These are phyloP conservation scores for Pogonocherus hispidulus DNA, from an alignment of 2,888 invertebrate species.

Conservation along the genomic window DNA sequence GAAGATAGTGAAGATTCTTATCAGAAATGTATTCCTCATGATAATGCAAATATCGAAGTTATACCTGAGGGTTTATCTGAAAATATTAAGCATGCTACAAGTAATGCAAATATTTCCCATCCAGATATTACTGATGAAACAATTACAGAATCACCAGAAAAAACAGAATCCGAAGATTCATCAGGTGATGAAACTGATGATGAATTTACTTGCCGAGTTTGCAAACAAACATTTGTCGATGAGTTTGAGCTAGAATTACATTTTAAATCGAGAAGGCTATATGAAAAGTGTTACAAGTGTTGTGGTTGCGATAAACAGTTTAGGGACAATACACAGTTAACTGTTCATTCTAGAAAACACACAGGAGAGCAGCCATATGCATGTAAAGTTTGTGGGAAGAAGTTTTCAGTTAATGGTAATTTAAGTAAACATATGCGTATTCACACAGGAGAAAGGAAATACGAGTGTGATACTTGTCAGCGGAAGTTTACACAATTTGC, in stretches of 20 bases:
- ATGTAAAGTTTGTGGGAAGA: slow-evolving; percentile 60
- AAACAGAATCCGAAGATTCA: slow-evolving; percentile 6
- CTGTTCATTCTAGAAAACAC: slow-evolving; percentile 61
- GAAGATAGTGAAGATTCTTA: not conserved
- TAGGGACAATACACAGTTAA: slow-evolving; percentile 62
- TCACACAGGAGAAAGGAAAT: slow-evolving; percentile 61
- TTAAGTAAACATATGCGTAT: slow-evolving; percentile 63
- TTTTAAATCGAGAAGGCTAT: slow-evolving; percentile 51
- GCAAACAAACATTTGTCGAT: slow-evolving; percentile 53
- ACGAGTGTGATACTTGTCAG: slow-evolving; percentile 61
- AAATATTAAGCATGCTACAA: not conserved
- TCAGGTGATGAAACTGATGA: slow-evolving; percentile 30
- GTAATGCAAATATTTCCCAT: not conserved
- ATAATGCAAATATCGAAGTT: not conserved
- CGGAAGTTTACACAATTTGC: slow-evolving; percentile 64
- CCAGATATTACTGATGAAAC: not conserved
- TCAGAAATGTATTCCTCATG: not conserved
- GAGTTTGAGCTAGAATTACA: slow-evolving; percentile 54
- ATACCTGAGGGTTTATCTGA: not conserved
- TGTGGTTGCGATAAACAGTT: slow-evolving; percentile 62
- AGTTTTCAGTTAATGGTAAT: slow-evolving; percentile 65
- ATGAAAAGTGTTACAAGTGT: slow-evolving; percentile 57
- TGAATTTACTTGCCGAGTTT: slow-evolving; percentile 56
- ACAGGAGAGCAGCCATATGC: slow-evolving; percentile 64
- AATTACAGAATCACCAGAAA: not conserved